A percentile compares a stretch with the other conserved stretches of the same genome.
Conservation (phyloP, 35 echinoderm and acorn worm species). For the Strongylocentrotus purpuratus region DNA sequence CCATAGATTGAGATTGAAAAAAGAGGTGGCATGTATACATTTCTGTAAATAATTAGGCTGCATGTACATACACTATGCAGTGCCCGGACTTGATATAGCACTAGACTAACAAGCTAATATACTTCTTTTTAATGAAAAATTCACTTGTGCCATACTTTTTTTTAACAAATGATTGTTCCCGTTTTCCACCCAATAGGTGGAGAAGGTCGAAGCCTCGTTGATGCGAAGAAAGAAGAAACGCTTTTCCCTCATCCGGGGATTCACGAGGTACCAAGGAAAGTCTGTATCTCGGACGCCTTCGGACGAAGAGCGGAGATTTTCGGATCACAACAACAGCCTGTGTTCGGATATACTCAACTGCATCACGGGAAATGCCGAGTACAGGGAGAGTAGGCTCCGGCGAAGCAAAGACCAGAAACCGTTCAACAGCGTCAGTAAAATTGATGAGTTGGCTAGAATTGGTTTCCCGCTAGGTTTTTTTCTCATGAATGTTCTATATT, state of each 20-base stretch:
- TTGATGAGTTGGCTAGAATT: slow-evolving; percentile 78
- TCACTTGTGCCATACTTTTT: background rate
- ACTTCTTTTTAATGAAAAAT: too few relatives aligned
- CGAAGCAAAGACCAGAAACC: slow-evolving; percentile 66
- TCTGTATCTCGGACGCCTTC: slow-evolving; percentile 28
- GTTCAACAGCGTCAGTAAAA: slow-evolving; percentile 93
- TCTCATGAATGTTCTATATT: slow-evolving; percentile 77
- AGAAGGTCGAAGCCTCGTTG: slow-evolving; percentile 83
- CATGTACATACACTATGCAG: too few relatives aligned
- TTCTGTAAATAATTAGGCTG: too few relatives aligned
- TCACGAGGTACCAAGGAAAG: slow-evolving; percentile 73
- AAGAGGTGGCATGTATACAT: too few relatives aligned
- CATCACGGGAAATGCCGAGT: slow-evolving; percentile 74
- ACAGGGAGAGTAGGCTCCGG: slow-evolving; percentile 62
- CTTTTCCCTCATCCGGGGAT: slow-evolving; percentile 73
- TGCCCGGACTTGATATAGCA: too few relatives aligned
- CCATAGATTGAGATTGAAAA: too few relatives aligned
- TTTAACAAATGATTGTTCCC: background rate
- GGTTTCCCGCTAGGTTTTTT: slow-evolving; percentile 74
- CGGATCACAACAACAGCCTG: slow-evolving; percentile 57
- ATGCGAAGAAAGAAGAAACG: slow-evolving; percentile 55
- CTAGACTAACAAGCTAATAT: too few relatives aligned
- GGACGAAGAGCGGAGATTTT: slow-evolving; percentile 24
- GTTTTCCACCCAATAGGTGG: slow-evolving; percentile 50
- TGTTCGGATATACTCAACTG: slow-evolving; percentile 73